Evolutionary conservation across 2,797 vertebrate species (phyloP), one percentile per base, ranked within the genome.

Genomic region (Taeniopygia guttata): DNA sequence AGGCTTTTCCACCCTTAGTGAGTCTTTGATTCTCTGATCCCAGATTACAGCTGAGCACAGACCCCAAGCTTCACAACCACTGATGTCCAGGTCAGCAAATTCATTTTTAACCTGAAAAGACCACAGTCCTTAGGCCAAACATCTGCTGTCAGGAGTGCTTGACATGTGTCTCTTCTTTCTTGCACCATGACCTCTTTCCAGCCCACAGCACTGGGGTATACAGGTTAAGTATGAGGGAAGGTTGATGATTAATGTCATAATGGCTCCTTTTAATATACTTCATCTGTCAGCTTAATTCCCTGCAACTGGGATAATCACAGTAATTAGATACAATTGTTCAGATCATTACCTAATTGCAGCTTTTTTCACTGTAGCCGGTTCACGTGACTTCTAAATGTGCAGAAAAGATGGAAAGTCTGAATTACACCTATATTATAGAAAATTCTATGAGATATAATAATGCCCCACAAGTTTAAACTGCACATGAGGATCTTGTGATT

Each of bases 261-360:
- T 91, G 67, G 45, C 79, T 72, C 60, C 42, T 90, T 94, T 92
- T 89, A 76, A 82, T 56, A 45, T 25, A 63, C n/a, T 84, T 94
- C 84, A 80, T 73, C 87, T 89, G 78, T 70, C 89, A 96, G 52
- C 40, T 90, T 95, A 93, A 94, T 88, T 84, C 74, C 77, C 88
- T 63, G 32, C 79, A 87, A 78, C 87, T 49, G 51, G 51, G 63
- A 49, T 95, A 93, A 96, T 94, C 85, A 86, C 69, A 91, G 76
- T 86, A 94, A 96, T 95, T 82, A 84, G 77, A 79, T 81, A 52
- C 77, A 91, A 88, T 89, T 88, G 85, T 90, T 95, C 91, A 49
- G 81, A 93, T 88, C 63, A 76, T 88, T 94, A 59, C 70, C 43
- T 91, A 75, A 86, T 85, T 78, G 62, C 74, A 63, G 36, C 10